Conservation (phyloP, 2,113 vertebrate genomes). For the Vidua chalybeata region DNA sequence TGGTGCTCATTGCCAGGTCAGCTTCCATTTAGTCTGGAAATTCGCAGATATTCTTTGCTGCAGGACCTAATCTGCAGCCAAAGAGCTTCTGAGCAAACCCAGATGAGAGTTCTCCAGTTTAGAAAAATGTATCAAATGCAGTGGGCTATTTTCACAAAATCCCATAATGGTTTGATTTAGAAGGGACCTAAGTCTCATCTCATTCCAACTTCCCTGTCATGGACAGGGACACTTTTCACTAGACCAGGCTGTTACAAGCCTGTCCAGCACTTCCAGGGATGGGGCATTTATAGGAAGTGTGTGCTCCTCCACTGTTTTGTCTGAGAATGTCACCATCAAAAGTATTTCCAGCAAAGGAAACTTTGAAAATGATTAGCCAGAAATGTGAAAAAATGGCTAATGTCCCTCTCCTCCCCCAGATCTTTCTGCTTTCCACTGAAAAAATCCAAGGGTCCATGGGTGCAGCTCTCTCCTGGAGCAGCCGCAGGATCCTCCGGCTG, state of each 20-base stretch:
- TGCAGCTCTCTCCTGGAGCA: accelerated
- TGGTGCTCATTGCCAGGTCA: background rate
- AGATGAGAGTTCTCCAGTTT: background rate
- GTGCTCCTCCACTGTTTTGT: background rate
- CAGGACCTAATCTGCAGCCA: background rate
- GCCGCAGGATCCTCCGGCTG: background rate
- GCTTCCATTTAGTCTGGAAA: background rate
- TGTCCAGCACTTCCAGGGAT: background rate
- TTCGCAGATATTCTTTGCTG: background rate
- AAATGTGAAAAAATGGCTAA: background rate
- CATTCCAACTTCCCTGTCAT: background rate
- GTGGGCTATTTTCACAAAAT: background rate
- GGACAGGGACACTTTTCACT: background rate
- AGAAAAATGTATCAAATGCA: background rate
- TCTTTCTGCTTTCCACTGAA: background rate
- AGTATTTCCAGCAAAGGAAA: background rate
- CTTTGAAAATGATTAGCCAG: background rate
- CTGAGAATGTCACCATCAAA: accelerated
- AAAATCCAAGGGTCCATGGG: background rate
- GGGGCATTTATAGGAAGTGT: background rate
- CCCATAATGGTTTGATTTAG: background rate
- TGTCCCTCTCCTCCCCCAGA: background rate
- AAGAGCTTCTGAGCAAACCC: background rate
- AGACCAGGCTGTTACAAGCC: background rate
- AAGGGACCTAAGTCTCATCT: background rate